Base-by-base conservation (phyloP, 2,888 invertebrate species). In the Eupithecia exiguata region DNA sequence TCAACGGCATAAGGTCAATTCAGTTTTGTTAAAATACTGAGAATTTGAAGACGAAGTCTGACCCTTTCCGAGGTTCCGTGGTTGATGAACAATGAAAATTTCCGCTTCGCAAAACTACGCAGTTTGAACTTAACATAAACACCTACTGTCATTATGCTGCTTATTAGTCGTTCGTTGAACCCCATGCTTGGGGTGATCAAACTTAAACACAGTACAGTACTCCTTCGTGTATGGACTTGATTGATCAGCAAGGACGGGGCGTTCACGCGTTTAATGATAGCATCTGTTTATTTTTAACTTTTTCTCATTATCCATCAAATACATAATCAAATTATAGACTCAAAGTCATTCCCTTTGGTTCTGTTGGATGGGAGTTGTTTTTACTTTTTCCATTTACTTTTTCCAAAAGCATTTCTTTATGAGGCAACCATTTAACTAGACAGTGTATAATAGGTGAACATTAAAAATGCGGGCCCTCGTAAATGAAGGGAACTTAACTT, bases 1-100 rank as follows among this genome's bases (percentile, higher is more conserved):
- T 83, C 84, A 85, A 83, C 84, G 84, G 84, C 80, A 85, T 80
- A 83, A 90, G 87, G 88, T 88, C 88, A 86, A 79, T 82, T 85
- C 46, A 16, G 63, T 58, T 70, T 81, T 79, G 79, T 80, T 76
- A 38, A 62, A 62, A 68, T 78, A 75, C 43, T 30, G 40, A 21
- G 63, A 72, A 49, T 72, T 71, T 62, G 18, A 68, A 65, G 38
- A 49, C 18, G n/a, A 38, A 61, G 16, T 25, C 68, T 62, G 25
- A 38, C 62, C 49, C 62, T 35, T 67, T 71, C 66, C 43, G 46
- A 30, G 18, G 61, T 49, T 65, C n/a, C 36, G 35, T 71, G 58
- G 58, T 63, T 68, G 25, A 61, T 40, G 72, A 40, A 49, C 66
- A 58, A 68, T 66, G 66, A 49, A 68, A 69, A 66, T 77, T 74